These are phyloP conservation scores for Scaptomyza cyrtandrae DNA, from an alignment of 2,888 invertebrate species.

Conservation along the genomic window DNA sequence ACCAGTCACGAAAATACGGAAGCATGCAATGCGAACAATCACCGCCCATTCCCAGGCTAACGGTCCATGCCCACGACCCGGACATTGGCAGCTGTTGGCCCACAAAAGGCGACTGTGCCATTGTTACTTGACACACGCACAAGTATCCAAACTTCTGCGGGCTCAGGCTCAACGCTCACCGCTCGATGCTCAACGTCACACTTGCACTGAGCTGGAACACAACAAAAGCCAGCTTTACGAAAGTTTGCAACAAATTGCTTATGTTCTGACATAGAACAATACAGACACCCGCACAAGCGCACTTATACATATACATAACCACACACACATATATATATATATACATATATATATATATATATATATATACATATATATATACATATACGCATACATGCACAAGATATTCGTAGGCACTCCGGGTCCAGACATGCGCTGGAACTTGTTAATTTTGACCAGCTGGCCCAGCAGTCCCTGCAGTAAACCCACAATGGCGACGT, in stretches of 20 bases:
- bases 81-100: conserved; percentile 37
- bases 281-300: conserved; percentile 32
- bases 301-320: conserved; percentile 18
- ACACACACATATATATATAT: not conserved
- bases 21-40: conserved; percentile 35
- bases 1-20: conserved; percentile 39
- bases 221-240: conserved; percentile 69
- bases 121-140: conserved; percentile 56
- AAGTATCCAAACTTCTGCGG: conserved; percentile 49
- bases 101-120: conserved; percentile 30
- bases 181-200: conserved; percentile 12
- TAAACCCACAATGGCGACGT: conserved; percentile 52
- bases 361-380: conserved; percentile 8
- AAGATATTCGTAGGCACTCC: conserved; percentile 28
- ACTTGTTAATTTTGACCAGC: conserved; percentile 80
- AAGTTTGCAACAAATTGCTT: conserved; percentile 80
- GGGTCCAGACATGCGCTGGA: conserved; percentile 66
- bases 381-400: conserved; percentile 14
- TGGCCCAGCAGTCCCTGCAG: conserved; percentile 75
- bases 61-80: conserved; percentile 10
- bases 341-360: not conserved
- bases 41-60: conserved; percentile 22
- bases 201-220: conserved; percentile 29
- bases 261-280: conserved; percentile 64
- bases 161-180: conserved; percentile 25